Conservation (phyloP, 2,888 invertebrate genomes). For the Nephrotoma flavescens region DNA sequence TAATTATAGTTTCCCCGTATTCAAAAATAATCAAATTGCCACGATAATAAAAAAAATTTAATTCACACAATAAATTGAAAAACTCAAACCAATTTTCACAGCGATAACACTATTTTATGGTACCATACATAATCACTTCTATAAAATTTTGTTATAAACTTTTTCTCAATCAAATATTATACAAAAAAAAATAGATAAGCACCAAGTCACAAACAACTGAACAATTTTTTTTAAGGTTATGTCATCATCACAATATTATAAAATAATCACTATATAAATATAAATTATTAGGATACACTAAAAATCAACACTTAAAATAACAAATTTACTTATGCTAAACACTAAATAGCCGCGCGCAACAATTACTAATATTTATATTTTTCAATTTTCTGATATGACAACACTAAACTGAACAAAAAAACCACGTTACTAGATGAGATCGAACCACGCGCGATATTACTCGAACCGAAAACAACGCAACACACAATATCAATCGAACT, state of each 20-base stretch:
- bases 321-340: neutral
- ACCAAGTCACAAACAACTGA: neutral
- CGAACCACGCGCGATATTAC: neutral
- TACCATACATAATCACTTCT: neutral
- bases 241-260: neutral
- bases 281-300: neutral
- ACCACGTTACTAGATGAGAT: neutral
- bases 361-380: neutral
- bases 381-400: neutral
- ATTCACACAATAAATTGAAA: neutral
- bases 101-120: neutral
- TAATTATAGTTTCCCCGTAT: neutral
- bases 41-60: neutral
- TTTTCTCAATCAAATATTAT: neutral
- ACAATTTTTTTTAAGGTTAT: neutral
- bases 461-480: neutral
- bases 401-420: neutral
- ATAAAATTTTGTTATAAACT: neutral
- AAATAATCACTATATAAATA: neutral
- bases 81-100: neutral
- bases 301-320: neutral
- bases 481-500: neutral
- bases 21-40: neutral
- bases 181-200: neutral
- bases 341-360: neutral